A percentile compares a stretch with the other conserved stretches of the same genome.
phyloP scores from a whole-genome alignment of 2,113 vertebrate species.

The Rhinoptilus africanus region DNA sequence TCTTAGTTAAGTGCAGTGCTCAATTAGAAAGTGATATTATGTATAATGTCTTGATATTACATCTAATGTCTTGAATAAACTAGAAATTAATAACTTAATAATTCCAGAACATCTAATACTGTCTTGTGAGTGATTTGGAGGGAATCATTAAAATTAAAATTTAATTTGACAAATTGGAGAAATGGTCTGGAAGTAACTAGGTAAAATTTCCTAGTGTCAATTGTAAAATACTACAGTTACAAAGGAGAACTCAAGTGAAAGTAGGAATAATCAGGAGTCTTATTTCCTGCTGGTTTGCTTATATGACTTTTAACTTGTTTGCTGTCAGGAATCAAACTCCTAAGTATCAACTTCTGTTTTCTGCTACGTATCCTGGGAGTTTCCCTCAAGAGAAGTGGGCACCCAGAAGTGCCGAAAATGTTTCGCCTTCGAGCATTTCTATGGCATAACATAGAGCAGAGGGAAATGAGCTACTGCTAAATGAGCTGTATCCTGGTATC shows the following conservation, averaged over 20 bases:
- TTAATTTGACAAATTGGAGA: slow-evolving; percentile 12
- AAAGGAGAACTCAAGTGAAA: not conserved
- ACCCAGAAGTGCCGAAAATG: not conserved
- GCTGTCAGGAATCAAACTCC: not conserved
- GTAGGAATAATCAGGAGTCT: not conserved
- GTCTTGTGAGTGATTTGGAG: not conserved
- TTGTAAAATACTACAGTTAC: not conserved
- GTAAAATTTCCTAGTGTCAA: not conserved
- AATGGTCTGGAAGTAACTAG: not conserved
- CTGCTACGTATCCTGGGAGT: not conserved
- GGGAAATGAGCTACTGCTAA: not conserved
- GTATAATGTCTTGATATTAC: not conserved
- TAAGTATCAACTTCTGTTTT: not conserved
- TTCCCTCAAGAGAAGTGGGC: not conserved
- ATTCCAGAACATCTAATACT: not conserved
- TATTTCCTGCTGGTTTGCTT: not conserved
- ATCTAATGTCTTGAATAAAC: slow-evolving; percentile 20
- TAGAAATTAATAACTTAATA: slow-evolving; percentile 22
- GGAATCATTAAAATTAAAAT: not conserved
- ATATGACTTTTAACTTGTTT: not conserved
- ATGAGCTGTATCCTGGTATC: not conserved
- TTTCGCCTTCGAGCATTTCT: not conserved
- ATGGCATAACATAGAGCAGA: not conserved
- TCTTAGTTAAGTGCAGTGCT: not conserved
- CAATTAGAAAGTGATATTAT: not conserved